Evolutionary conservation across 2,888 invertebrate species (phyloP), one percentile per base, ranked within the genome.

Genomic region (Cosmorhoe ocellata): DNA sequence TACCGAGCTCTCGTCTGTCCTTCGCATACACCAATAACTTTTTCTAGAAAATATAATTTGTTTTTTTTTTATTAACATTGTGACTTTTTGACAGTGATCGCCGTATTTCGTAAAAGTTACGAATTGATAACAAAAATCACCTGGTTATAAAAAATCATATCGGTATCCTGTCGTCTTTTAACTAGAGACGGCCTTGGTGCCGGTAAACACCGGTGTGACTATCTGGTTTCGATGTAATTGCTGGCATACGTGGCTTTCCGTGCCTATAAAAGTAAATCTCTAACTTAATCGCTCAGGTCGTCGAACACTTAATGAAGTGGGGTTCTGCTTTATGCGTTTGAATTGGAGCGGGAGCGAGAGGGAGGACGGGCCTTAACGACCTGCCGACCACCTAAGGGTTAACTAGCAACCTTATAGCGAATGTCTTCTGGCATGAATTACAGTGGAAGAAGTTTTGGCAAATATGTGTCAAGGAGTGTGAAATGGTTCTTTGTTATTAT

Each of bases 241-340:
- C 22, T 42, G 57, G 49, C 61, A 49, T 58, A 59, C 67, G 63
- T 56, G 63, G 61, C 58, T 63, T 68, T 56, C 54, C 58, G 58
- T 64, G 53, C 61, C 62, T 64, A 67, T 73, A 68, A 74, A 74
- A 74, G 63, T 74, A 76, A 75, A 76, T 76, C 72, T 68, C 58
- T 58, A 57, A 70, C 61, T 76, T 74, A 70, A 74, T 75, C 67
- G 70, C 62, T 64, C 58, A 68, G 74, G 65, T 74, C 74, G 72
- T 73, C 73, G 76, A 70, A 78, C 72, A 70, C 65, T 69, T 74
- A 76, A 78, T 76, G 77, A 77, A 77, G 72, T 68, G 63, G 71
- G 72, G 67, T 64, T 58, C 65, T 61, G 62, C 51, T 70, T 70
- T 69, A 68, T 71, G 63, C 56, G 58, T 63, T 56, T 51, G 61